Evolutionary conservation across 92 coral and sea anemone species (phyloP).

Genomic region (Heliopora coerulea): DNA sequence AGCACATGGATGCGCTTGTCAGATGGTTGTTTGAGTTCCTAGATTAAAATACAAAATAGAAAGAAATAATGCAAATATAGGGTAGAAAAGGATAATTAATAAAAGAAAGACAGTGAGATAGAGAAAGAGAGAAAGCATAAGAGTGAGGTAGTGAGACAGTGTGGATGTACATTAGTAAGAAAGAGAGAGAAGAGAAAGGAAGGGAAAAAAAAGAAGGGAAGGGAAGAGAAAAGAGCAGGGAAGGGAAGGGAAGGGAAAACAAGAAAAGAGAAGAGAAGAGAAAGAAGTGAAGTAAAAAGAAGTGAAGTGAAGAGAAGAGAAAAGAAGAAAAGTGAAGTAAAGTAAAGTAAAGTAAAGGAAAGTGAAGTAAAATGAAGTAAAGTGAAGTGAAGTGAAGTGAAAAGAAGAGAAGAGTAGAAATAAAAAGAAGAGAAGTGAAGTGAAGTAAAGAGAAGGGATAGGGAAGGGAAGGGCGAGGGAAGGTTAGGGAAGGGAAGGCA

Average conservation of each 20-base stretch:
- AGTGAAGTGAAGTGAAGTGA: too few species aligned
- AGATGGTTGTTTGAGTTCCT: slow-evolving; percentile 92
- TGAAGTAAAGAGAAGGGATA: too few species aligned
- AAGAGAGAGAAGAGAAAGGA: neutral
- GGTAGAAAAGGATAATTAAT: too few species aligned
- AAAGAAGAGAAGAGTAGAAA: too few species aligned
- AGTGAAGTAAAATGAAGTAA: too few species aligned
- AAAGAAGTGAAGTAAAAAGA: neutral
- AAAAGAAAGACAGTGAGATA: neutral
- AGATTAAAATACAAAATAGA: neutral
- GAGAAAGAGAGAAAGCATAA: neutral
- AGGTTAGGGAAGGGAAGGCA: too few species aligned
- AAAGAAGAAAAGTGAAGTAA: neutral
- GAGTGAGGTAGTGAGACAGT: neutral
- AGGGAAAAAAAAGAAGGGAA: neutral
- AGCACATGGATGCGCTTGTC: slow-evolving; percentile 91
- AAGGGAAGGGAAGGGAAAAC: neutral
- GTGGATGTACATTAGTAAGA: too few species aligned
- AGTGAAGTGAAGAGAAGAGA: neutral
- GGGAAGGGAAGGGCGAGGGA: neutral
- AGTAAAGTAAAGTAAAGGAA: too few species aligned
- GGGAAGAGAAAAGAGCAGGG: neutral
- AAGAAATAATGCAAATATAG: neutral
- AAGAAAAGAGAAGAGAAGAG: neutral
- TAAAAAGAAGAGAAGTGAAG: too few species aligned